phyloP scores from a whole-genome alignment of 2,888 invertebrate genomes.

The Campopleginae sp. region DNA sequence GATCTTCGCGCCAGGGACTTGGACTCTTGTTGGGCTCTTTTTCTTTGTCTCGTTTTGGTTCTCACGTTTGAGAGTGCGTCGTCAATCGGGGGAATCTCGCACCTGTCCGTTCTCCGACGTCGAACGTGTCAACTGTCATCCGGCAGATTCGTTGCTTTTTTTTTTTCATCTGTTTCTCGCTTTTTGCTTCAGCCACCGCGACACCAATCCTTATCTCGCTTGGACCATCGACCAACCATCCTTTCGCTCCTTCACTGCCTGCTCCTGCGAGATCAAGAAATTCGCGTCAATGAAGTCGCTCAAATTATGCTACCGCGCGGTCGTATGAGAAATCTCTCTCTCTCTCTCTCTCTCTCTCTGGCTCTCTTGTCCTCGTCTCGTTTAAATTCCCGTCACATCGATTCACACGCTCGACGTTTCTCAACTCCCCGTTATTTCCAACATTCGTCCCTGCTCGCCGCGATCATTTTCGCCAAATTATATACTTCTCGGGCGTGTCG shows the following conservation, averaged over 20 bases:
- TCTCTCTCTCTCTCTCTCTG: conserved; percentile 24
- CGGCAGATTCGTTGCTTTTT: background rate
- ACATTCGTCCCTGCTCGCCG: background rate
- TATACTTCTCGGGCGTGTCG: conserved; percentile 4
- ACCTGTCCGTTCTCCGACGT: conserved; percentile 63
- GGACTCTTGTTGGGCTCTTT: conserved; percentile 10
- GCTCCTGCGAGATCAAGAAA: background rate
- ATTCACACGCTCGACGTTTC: conserved; percentile 13
- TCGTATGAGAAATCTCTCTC: conserved; percentile 24
- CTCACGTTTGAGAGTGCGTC: conserved; percentile 46
- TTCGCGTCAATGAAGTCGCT: conserved; percentile 60
- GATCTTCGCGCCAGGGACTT: conserved; percentile 14
- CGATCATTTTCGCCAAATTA: conserved; percentile 5
- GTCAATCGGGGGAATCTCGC: conserved; percentile 45
- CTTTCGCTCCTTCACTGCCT: conserved; percentile 23
- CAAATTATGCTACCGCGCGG: conserved; percentile 51
- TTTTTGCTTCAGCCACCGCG: background rate
- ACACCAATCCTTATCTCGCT: conserved; percentile 48
- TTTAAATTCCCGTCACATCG: conserved; percentile 35
- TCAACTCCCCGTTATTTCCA: background rate
- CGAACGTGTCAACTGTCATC: conserved; percentile 66
- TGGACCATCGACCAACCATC: conserved; percentile 56
- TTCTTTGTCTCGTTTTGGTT: conserved; percentile 50
- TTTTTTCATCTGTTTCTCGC: too few relatives aligned
- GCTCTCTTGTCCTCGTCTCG: conserved; percentile 32